phyloP scores from a whole-genome alignment of 1,140 invertebrate genomes.

The Batillaria attramentaria region DNA sequence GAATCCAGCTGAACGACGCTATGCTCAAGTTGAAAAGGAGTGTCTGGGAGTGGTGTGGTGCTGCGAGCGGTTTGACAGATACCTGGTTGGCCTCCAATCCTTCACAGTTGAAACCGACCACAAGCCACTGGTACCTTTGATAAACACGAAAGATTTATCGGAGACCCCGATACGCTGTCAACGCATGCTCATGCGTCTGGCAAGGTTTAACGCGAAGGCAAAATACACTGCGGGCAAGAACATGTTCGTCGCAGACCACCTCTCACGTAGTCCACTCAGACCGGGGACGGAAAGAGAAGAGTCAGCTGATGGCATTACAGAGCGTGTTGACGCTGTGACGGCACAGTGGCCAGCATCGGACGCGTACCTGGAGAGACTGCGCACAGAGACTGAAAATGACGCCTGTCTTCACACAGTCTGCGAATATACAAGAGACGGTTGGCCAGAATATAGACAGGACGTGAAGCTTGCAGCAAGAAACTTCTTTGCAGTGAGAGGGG shows the following conservation, averaged over 20 bases:
- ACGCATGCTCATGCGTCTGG: slow-evolving; percentile 42
- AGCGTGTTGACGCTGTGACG: slow-evolving; percentile 36
- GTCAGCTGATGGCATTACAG: slow-evolving; percentile 74
- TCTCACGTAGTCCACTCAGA: slow-evolving; percentile 37
- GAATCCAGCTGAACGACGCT: slow-evolving; percentile 70
- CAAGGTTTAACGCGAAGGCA: slow-evolving; percentile 29
- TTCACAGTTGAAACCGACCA: slow-evolving; percentile 61
- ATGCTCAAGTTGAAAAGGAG: slow-evolving; percentile 75
- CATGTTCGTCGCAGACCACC: slow-evolving; percentile 35
- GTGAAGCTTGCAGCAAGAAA: slow-evolving; percentile 7
- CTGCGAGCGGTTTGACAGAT: slow-evolving; percentile 74
- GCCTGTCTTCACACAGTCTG: not conserved
- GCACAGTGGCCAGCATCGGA: too few relatives aligned
- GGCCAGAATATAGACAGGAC: slow-evolving; percentile 13
- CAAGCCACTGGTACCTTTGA: slow-evolving; percentile 59
- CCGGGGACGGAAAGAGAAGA: slow-evolving; percentile 72
- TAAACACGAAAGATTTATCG: slow-evolving; percentile 39
- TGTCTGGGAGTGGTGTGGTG: slow-evolving; percentile 73
- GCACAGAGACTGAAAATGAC: not conserved
- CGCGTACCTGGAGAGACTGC: not conserved
- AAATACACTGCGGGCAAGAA: slow-evolving; percentile 41
- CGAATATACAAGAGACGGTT: not conserved
- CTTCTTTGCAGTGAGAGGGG: not conserved
- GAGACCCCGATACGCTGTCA: slow-evolving; percentile 38
- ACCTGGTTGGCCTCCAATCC: slow-evolving; percentile 67